Base-by-base conservation (phyloP, 2,797 vertebrate species). In the Pipistrellus pipistrellus region DNA sequence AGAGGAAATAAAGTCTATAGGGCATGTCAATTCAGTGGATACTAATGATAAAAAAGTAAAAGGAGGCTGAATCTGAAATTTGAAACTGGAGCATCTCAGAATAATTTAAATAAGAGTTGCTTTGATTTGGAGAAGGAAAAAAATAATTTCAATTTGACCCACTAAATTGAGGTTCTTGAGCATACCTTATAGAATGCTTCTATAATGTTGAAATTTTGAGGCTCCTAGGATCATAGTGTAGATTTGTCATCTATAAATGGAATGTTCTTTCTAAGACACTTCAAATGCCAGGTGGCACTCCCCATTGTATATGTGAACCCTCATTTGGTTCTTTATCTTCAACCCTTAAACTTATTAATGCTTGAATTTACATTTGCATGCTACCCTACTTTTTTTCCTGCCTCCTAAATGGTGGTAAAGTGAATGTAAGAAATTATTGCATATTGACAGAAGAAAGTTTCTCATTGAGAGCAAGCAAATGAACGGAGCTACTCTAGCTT, bases 321-420 rank as follows among this genome's bases (percentile, higher is more conserved):
- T 85, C 57, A 59, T 46, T 94, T 59, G 41, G 41, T 77, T 87
- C 11, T 57, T 77, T 84, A 38, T 48, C 92, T 73, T 92, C 84
- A 87, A 90, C 78, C 59, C 25, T 25, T 66, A 38, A 69, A 23
- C 72, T 85, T 82, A 76, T 69, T 88, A 77, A 69, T 75, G 75
- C 81, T 73, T 78, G 27, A 53, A 27, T 78, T 92, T 94, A 48
- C 11, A 84, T 91, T 92, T 90, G 48, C 23, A 21, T 23, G 11
- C 6, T 48, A 75, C 4, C 30, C 64, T 84, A 76, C 38, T 20
- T 95, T 87, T 73, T 92, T 92, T 95, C 91, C 46, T 72, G 17
- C 20, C 69, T 30, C 27, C 25, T 90, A 87, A 85, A 27, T 72
- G 30, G 59, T 68, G 57, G 25, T 68, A 72, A 81, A 85, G 20